Evolutionary conservation across 2,113 vertebrate species (phyloP).

Genomic region (Lycocorax pyrrhopterus): DNA sequence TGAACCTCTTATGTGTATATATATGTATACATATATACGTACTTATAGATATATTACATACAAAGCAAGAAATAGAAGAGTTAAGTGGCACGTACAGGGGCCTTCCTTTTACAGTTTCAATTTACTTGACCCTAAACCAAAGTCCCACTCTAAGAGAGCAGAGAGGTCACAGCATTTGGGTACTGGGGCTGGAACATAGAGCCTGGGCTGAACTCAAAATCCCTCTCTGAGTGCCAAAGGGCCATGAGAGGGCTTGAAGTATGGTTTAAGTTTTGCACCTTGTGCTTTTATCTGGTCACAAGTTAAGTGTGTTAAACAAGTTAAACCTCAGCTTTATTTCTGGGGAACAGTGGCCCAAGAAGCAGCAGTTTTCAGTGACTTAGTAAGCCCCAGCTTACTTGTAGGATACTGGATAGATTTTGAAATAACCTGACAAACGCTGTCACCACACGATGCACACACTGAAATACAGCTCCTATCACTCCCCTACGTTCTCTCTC

Average conservation of each 20-base stretch:
- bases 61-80: neutral
- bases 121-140: neutral
- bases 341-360: neutral
- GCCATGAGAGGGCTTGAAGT: neutral
- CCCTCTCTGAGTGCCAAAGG: neutral
- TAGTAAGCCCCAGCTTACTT: neutral
- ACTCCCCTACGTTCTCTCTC: neutral
- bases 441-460: neutral
- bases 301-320: neutral
- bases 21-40: neutral
- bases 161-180: neutral
- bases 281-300: neutral
- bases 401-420: neutral
- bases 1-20: neutral
- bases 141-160: neutral
- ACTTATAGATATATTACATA: neutral
- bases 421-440: accelerated
- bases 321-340: neutral
- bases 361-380: neutral
- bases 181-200: neutral
- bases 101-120: neutral
- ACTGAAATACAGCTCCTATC: neutral
- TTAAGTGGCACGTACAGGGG: neutral
- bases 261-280: neutral
- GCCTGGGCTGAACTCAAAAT: neutral